Base-by-base conservation (phyloP, 2,888 invertebrate genomes). In the Lepetodrilus schrolli region DNA sequence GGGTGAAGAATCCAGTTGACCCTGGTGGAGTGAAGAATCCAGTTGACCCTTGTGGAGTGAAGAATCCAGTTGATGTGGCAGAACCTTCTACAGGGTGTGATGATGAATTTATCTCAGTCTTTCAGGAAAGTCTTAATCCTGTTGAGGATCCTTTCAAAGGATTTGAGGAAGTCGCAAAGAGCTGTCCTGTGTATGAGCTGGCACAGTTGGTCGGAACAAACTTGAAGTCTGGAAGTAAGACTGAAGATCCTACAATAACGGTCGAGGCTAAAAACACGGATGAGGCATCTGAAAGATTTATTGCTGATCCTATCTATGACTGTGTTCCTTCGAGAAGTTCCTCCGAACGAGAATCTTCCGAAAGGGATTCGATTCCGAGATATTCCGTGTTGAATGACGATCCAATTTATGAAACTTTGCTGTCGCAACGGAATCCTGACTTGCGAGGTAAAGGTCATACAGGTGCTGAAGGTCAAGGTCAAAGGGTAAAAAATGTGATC, bases 291-390 rank as follows among this genome's bases (percentile, higher is more conserved):
- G 43, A 43, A 0, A 43, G 13, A 17, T 17, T 43, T 4, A 10
- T 43, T 10, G 26, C 21, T 26, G 58, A 58, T 13, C 58, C 58
- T n/a, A 58, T 58, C 34, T 58, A 58, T 58, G 58, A 58, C 17
- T 23, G 7, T 34, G 58, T 58, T 8, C 58, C 58, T 13, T 58
- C 58, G 4, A 7, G 58, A 17, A 30, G 30, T 34, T 58, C 58
- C 26, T 58, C 58, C 17, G 58, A 58, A n/a, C 10, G 58, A 17
- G 30, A 30, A 17, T 58, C 58, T 30, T 58, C 58, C 17, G 58
- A 58, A n/a, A 58, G 58, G 1, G 58, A 30, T 0, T 21, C 58
- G 1, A 34, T 17, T 58, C 58, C 23, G 10, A 5, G 17, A 30
- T 58, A 58, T 34, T n/a, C n/a, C 34, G 17, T 58, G 34, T 58